A percentile compares a stretch with the other conserved stretches of the same genome.
These are phyloP conservation scores for Gobius niger DNA, from an alignment of 2,113 vertebrate genomes.

Conservation along the genomic window DNA sequence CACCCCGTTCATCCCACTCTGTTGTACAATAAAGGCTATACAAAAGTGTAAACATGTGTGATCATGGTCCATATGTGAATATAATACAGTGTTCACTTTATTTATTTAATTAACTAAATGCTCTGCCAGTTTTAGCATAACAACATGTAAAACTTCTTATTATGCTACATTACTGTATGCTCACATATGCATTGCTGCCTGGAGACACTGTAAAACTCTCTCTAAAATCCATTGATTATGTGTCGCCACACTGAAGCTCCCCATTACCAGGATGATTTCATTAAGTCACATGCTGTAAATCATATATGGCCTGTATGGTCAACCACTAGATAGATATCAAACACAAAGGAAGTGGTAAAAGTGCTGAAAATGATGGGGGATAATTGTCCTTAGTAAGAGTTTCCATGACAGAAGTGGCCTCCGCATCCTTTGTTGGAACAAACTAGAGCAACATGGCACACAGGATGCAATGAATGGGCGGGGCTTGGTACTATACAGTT, in stretches of 20 bases:
- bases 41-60: no score
- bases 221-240: slow-evolving; percentile 34
- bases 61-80: slow-evolving; percentile 6
- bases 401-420: slow-evolving; percentile 73
- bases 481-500: slow-evolving; percentile 25
- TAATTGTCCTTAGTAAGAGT: slow-evolving; percentile 65
- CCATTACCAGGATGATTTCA: slow-evolving; percentile 47
- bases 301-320: slow-evolving; percentile 52
- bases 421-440: slow-evolving; percentile 47
- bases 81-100: slow-evolving; percentile 15
- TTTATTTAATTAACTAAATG: slow-evolving; percentile 27
- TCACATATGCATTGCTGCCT: slow-evolving; percentile 27
- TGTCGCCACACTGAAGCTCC: slow-evolving; percentile 52
- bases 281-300: slow-evolving; percentile 48
- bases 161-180: slow-evolving; percentile 20
- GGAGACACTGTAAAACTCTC: slow-evolving; percentile 34
- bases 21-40: no score
- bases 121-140: slow-evolving; percentile 23
- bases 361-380: slow-evolving; percentile 38
- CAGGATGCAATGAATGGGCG: slow-evolving; percentile 44
- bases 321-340: slow-evolving; percentile 58
- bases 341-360: slow-evolving; percentile 49
- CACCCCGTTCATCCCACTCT: no score
- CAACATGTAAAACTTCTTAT: slow-evolving; percentile 13
- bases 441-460: slow-evolving; percentile 48